Evolutionary conservation across 2,888 invertebrate species (phyloP), one percentile per base, ranked within the genome.

Genomic region (Herminia tarsipennalis): DNA sequence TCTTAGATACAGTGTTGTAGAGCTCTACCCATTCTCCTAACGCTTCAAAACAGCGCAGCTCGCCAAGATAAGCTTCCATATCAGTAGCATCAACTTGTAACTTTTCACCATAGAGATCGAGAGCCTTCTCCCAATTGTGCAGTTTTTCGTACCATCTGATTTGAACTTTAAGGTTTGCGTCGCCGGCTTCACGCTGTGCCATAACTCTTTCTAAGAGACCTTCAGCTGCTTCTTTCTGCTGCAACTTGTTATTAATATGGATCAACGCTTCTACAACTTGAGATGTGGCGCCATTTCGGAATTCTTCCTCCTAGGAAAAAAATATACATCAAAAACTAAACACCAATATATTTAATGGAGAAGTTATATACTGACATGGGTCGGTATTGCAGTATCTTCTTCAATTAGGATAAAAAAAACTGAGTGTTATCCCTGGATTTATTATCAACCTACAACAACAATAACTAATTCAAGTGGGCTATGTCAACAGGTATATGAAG

Each of bases 111-210:
- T 99, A 99, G 0, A 98, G 93, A 52, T 95, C 94, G 27, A 99
- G 88, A 0, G 99, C 99, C 76, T 97, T 97, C 69, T 99, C 98
- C 99, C 99, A 99, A 78, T 99, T 98, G 84, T 99, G 99, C 1
- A 99, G 91, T 83, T 99, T 99, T 81, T 99, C 99, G 81, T 99
- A 99, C 99, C 99, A 99, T 4, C 98, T 93, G 32, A 99, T 98
- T 82, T 90, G 89, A 3, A 89, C 89, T 63, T 90, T 83, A 0
- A 92, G 67, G 50, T 88, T 92, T 9, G 94, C 93, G 58, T 94
- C 93, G 0, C 93, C 93, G 0, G 94, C 94, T 53, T 94, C 95
- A 16, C 95, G 94, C 70, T 96, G 94, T 12, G 94, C 95, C 94
- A 97, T 97, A 1, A 98, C 98, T 73, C 97, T 96, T 71, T 97